phyloP scores from a whole-genome alignment of 2,113 vertebrate species.

The Okapia johnstoni region DNA sequence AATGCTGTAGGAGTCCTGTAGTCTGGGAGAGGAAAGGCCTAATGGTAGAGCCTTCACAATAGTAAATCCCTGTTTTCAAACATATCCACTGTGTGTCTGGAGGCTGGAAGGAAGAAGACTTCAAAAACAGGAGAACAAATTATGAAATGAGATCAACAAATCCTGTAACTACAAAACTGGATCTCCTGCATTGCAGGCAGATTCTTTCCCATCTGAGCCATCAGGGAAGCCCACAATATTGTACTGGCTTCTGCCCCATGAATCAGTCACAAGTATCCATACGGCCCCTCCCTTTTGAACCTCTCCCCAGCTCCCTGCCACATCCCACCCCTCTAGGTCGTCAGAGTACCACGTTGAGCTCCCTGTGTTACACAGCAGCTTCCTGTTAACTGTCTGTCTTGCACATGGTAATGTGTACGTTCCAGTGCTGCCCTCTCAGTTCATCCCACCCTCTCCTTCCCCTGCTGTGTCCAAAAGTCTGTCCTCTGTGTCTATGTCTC shows the following conservation, averaged over 20 bases:
- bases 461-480: not conserved
- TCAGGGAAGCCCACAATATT: not conserved
- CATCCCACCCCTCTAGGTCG: not conserved
- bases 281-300: not conserved
- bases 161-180: not conserved
- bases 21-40: not conserved
- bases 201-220: not conserved
- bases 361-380: not conserved
- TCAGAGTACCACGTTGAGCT: not conserved
- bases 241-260: not conserved
- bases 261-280: not conserved
- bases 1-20: not conserved
- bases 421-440: not conserved
- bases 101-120: not conserved
- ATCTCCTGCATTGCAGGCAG: not conserved
- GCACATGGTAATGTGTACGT: rapidly evolving
- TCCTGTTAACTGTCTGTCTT: not conserved
- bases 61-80: not conserved
- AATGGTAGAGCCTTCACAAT: not conserved
- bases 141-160: not conserved
- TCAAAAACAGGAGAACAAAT: not conserved
- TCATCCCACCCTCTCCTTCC: not conserved
- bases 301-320: not conserved
- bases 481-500: not conserved
- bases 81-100: not conserved